Evolutionary conservation across 2,888 invertebrate species (phyloP).

Genomic region (Ennomos quercinarius): DNA sequence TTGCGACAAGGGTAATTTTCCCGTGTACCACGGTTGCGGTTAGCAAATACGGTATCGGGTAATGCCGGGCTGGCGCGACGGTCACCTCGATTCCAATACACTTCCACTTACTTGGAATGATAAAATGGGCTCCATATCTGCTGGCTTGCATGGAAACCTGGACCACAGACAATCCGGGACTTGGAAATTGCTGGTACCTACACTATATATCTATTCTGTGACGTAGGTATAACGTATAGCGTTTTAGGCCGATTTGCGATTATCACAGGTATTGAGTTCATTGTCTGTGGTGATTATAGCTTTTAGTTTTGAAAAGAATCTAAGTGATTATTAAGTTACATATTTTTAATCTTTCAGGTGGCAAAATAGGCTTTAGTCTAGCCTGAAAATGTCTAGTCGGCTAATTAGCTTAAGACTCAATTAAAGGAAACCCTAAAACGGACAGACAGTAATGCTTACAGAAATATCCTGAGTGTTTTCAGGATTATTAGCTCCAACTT

Average conservation of each 20-base stretch:
- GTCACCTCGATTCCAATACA: slow-evolving; percentile 40
- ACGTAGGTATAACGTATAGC: background rate
- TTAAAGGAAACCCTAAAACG: slow-evolving; percentile 18
- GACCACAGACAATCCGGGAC: slow-evolving; percentile 12
- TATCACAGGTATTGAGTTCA: background rate
- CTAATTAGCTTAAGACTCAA: slow-evolving; percentile 18
- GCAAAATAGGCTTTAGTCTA: no score
- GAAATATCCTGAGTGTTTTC: no score
- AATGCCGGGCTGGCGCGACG: slow-evolving; percentile 40
- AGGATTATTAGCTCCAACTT: no score
- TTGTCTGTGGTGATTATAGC: no score
- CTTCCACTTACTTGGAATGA: slow-evolving; percentile 38
- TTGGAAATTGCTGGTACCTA: slow-evolving; percentile 4
- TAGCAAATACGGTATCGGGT: slow-evolving; percentile 66
- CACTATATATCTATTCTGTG: no score
- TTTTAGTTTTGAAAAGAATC: background rate
- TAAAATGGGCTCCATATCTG: slow-evolving; percentile 27
- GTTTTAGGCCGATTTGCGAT: background rate
- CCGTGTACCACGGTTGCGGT: slow-evolving; percentile 59
- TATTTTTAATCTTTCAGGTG: no score
- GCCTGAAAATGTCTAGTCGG: background rate
- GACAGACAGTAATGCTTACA: no score
- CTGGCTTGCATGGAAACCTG: slow-evolving; percentile 17
- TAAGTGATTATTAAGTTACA: no score
- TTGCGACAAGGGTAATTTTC: slow-evolving; percentile 32